A percentile compares a stretch with the other conserved stretches of the same genome.
Conservation (phyloP, 2,113 vertebrate genomes). For the Scalopus aquaticus region DNA sequence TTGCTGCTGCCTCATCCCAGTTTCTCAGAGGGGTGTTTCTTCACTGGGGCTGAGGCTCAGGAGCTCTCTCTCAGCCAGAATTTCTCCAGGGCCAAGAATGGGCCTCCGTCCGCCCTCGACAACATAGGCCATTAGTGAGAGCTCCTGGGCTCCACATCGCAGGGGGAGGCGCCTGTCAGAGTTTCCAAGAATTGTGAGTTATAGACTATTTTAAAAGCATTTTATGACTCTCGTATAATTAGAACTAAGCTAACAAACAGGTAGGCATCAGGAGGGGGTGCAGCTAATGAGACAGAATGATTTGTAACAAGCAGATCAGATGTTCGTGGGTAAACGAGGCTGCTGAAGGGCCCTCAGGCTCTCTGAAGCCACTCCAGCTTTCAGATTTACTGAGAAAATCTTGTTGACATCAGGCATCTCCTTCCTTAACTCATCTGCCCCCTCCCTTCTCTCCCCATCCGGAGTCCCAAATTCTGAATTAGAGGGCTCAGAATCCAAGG, state of each 20-base stretch:
- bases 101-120: neutral
- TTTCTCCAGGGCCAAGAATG: neutral
- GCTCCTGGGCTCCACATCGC: neutral
- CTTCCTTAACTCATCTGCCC: neutral
- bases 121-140: neutral
- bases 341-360: neutral
- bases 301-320: neutral
- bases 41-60: neutral
- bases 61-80: neutral
- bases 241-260: constrained; percentile 73
- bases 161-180: constrained; percentile 45
- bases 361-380: neutral
- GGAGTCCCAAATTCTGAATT: neutral
- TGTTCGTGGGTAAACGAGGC: neutral
- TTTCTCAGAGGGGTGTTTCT: neutral
- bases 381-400: neutral
- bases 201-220: constrained; percentile 56
- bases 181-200: constrained; percentile 65
- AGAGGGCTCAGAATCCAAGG: neutral
- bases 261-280: constrained; percentile 52
- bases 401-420: neutral
- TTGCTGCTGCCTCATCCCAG: accelerated
- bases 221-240: constrained; percentile 74
- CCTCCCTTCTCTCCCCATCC: accelerated
- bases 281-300: constrained; percentile 50